A percentile compares a stretch with the other conserved stretches of the same genome.
Conservation (phyloP, 2,113 vertebrate genomes). For the Verasper variegatus region DNA sequence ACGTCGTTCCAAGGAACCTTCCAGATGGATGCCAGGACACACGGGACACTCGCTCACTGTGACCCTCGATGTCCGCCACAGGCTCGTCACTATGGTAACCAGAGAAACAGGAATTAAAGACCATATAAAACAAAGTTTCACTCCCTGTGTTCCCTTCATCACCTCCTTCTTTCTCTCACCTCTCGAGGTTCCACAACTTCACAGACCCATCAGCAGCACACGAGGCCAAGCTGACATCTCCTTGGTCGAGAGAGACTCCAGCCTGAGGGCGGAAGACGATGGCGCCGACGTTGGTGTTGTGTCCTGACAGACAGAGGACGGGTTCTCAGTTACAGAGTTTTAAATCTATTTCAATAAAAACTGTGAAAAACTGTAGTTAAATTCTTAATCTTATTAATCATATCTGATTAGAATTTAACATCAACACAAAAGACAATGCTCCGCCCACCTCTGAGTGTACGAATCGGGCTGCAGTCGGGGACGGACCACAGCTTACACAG, state of each 20-base stretch:
- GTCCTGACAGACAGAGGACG: constrained; percentile 80
- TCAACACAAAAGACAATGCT: background rate
- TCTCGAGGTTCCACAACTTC: constrained; percentile 97
- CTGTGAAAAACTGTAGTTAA: background rate
- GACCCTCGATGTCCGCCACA: constrained; percentile 95
- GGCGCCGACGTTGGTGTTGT: constrained; percentile 93
- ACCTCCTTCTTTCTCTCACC: constrained; percentile 75
- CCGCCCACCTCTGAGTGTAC: constrained; percentile 91
- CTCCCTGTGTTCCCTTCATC: too few relatives aligned
- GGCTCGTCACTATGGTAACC: constrained; percentile 90
- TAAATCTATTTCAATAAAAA: background rate
- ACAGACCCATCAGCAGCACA: constrained; percentile 94
- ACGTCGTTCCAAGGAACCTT: constrained; percentile 94
- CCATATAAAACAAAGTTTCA: background rate
- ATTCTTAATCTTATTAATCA: background rate
- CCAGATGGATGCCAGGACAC: constrained; percentile 97
- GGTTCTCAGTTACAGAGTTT: constrained; percentile 4
- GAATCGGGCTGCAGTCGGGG: constrained; percentile 93
- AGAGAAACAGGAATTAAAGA: background rate
- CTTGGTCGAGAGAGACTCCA: constrained; percentile 88
- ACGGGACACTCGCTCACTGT: constrained; percentile 90
- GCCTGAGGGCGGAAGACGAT: constrained; percentile 93
- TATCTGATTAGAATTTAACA: background rate
- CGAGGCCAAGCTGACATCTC: constrained; percentile 93
- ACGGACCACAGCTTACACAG: constrained; percentile 97